Base-by-base conservation (phyloP, 2,797 vertebrate genomes). In the Pipistrellus nathusii region DNA sequence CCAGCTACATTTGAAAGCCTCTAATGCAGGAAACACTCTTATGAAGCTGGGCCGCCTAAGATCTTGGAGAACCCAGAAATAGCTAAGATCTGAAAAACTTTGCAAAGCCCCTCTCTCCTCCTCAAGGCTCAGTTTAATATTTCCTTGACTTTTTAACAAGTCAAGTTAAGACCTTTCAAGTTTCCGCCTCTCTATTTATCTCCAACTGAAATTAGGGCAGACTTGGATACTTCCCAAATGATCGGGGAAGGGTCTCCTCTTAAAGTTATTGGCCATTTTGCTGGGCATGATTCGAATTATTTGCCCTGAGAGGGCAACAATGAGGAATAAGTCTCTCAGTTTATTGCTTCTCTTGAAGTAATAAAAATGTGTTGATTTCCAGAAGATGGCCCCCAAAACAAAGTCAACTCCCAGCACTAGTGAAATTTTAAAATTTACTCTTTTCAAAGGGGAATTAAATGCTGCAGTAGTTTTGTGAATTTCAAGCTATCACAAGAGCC, bases 291-390 rank as follows among this genome's bases (percentile, higher is more conserved):
- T 77, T 46, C 23, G 18, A 90, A 44, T 76, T 51, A 80, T 41
- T 62, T 38, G 2, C 30, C 51, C 83, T 30, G 6, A 53, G 32
- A 62, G 10, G 46, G 35, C 41, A 41, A 35, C 0, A 0, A 57
- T 86, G 8, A 85, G 68, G 41, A 82, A 55, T 66, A 68, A 71
- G 30, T 55, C 30, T 14, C 35, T 72, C 27, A 17, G 38, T 73
- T 66, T 84, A 69, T 80, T 69, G 66, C 85, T 87, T 93, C 72
- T 84, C 80, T 84, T 87, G 25, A 91, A 93, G 85, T 90, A 57
- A 90, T 75, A 86, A 91, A 91, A 85, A 66, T 75, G 46, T 84
- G 66, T 41, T 84, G 64, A 20, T 89, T 88, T 91, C 48, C 1
- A 20, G 53, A 73, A 90, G 89, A 75, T 38, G 13, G 3, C 12